Conservation (phyloP, 1,140 invertebrate genomes). For the Achroia grisella region DNA sequence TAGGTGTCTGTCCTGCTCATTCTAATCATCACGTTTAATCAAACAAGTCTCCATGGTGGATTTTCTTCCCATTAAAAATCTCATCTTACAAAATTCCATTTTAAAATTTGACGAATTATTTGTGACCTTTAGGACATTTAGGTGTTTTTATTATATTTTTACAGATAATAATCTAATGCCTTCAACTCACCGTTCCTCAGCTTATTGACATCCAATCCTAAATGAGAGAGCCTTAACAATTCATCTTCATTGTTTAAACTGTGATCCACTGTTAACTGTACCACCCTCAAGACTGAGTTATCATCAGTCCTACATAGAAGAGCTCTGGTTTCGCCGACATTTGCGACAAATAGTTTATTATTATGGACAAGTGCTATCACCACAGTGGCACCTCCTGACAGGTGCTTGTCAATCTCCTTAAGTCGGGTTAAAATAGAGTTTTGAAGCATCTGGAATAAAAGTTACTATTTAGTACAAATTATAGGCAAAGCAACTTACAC, state of each 20-base stretch:
- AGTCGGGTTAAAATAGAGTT: slow-evolving; percentile 78
- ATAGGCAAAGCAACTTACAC: too few relatives aligned
- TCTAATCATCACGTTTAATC: too few relatives aligned
- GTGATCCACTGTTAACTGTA: slow-evolving; percentile 89
- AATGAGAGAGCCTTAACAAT: slow-evolving; percentile 80
- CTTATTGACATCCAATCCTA: slow-evolving; percentile 80
- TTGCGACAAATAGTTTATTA: slow-evolving; percentile 86
- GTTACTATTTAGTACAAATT: background rate
- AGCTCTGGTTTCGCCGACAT: slow-evolving; percentile 87
- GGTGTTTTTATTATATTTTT: too few relatives aligned
- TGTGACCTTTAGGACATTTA: too few relatives aligned
- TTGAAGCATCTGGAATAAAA: slow-evolving; percentile 54
- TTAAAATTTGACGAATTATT: too few relatives aligned
- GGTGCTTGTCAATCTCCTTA: slow-evolving; percentile 77
- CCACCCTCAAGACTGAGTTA: slow-evolving; percentile 86
- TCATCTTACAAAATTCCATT: too few relatives aligned
- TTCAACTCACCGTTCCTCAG: slow-evolving; percentile 75
- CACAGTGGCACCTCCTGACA: slow-evolving; percentile 85
- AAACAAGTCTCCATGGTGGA: too few relatives aligned
- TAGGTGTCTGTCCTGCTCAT: too few relatives aligned
- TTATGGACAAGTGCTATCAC: slow-evolving; percentile 85
- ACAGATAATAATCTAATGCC: too few relatives aligned
- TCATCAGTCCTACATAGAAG: slow-evolving; percentile 87
- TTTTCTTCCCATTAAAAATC: too few relatives aligned
- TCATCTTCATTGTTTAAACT: slow-evolving; percentile 90